Evolutionary conservation across 2,113 vertebrate species (phyloP).

Genomic region (Hippocampus mohnikei): DNA sequence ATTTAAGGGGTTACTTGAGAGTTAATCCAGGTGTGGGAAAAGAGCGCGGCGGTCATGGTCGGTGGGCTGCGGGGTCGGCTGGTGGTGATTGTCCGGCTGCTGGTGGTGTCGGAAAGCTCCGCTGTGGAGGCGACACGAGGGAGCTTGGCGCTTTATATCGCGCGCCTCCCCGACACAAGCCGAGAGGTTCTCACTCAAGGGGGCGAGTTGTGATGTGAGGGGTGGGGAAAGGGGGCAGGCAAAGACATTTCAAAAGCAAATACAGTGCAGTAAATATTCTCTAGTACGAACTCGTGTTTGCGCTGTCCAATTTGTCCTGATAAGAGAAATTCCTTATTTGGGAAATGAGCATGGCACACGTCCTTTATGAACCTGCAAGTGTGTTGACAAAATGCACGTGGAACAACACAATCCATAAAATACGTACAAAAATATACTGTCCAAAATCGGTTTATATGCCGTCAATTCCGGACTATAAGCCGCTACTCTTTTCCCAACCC

Average conservation of each 20-base stretch:
- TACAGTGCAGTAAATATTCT: too few species aligned
- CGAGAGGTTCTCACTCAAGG: conserved; percentile 44
- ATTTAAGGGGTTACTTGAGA: conserved; percentile 51
- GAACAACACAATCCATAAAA: too few species aligned
- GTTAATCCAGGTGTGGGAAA: conserved; percentile 75
- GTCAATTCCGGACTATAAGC: too few species aligned
- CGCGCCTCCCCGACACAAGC: conserved; percentile 53
- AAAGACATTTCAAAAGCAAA: conserved; percentile 39
- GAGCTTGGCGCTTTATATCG: conserved; percentile 66
- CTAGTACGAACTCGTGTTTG: too few species aligned
- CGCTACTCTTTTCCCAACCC: too few species aligned
- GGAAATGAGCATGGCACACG: too few species aligned
- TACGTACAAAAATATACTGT: too few species aligned
- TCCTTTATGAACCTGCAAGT: too few species aligned
- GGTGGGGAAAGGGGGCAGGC: not conserved
- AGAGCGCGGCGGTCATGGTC: conserved; percentile 61
- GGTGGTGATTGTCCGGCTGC: conserved; percentile 21
- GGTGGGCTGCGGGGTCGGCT: conserved; percentile 11
- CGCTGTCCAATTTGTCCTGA: too few species aligned
- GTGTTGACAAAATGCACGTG: too few species aligned
- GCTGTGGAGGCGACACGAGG: conserved; percentile 33
- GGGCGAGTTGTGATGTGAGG: not conserved
- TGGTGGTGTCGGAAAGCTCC: conserved; percentile 37
- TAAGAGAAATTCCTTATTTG: too few species aligned
- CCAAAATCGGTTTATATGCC: too few species aligned